Conservation (phyloP, 2,888 invertebrate genomes). For the Sphaerophoria taeniata region DNA sequence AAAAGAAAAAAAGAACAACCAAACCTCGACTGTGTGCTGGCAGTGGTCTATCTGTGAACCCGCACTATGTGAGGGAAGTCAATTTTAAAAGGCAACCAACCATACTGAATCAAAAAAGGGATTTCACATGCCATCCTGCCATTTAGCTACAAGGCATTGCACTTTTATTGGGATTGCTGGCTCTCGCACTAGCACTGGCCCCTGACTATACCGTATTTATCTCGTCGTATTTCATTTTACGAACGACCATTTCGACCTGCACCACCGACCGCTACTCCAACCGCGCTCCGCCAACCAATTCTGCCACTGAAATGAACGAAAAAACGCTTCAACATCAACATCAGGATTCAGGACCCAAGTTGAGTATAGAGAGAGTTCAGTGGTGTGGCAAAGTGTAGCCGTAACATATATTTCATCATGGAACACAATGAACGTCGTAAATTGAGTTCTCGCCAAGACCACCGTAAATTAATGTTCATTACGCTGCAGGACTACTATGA, state of each 20-base stretch:
- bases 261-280: constrained; percentile 4
- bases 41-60: constrained; percentile 69
- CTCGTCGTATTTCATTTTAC: constrained; percentile 8
- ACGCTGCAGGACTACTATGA: constrained; percentile 57
- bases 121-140: constrained; percentile 60
- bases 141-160: constrained; percentile 56
- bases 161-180: constrained; percentile 48
- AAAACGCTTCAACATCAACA: constrained; percentile 1
- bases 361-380: not conserved
- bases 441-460: constrained; percentile 72
- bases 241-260: constrained; percentile 24
- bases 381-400: constrained; percentile 35
- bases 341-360: not conserved
- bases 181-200: constrained; percentile 1
- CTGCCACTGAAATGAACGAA: constrained; percentile 22
- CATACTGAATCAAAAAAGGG: constrained; percentile 71
- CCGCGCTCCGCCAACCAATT: not conserved
- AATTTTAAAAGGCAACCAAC: constrained; percentile 72
- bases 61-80: constrained; percentile 72
- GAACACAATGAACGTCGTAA: constrained; percentile 68
- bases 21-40: constrained; percentile 53
- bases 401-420: constrained; percentile 69
- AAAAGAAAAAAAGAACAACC: not conserved
- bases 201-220: not conserved
- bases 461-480: constrained; percentile 74